Evolutionary conservation across 1,140 invertebrate species (phyloP).

Genomic region (Pogonomyrmex barbatus): DNA sequence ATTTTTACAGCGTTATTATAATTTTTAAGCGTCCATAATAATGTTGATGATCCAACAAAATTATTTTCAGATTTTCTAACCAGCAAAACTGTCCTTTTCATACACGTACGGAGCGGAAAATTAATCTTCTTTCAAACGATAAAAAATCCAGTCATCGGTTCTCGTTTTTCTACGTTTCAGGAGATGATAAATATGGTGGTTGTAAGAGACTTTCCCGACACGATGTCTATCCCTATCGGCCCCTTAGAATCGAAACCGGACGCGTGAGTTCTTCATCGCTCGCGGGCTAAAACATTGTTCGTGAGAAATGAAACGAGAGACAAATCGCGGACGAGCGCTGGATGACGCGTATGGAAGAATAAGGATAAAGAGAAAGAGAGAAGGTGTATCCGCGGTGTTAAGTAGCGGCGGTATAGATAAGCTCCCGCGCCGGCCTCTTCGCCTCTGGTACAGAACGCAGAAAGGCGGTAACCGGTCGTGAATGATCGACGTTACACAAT

Average conservation of each 20-base stretch:
- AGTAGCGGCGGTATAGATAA: conserved; percentile 27
- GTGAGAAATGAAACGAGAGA: conserved; percentile 25
- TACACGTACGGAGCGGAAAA: no score
- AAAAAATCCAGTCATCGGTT: not conserved
- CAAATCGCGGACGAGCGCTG: conserved; percentile 28
- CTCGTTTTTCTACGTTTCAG: not conserved
- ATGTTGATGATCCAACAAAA: no score
- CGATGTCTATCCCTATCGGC: conserved; percentile 15
- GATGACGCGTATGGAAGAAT: not conserved
- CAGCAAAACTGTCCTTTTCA: no score
- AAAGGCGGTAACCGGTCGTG: conserved; percentile 32
- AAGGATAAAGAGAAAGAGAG: not conserved
- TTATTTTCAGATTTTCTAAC: no score
- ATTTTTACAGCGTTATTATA: no score
- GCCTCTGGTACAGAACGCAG: not conserved
- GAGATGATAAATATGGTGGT: conserved; percentile 15
- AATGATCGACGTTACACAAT: conserved; percentile 34
- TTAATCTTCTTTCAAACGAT: not conserved
- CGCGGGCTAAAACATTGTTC: conserved; percentile 40
- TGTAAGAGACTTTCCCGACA: not conserved
- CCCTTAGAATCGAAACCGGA: conserved; percentile 35
- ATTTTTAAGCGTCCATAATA: no score
- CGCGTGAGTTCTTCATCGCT: conserved; percentile 33
- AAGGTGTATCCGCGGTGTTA: not conserved
- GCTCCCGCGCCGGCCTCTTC: conserved; percentile 12